Evolutionary conservation across 1,140 invertebrate species (phyloP), one percentile per base, ranked within the genome.

Genomic region (Heliothis subflexa): DNA sequence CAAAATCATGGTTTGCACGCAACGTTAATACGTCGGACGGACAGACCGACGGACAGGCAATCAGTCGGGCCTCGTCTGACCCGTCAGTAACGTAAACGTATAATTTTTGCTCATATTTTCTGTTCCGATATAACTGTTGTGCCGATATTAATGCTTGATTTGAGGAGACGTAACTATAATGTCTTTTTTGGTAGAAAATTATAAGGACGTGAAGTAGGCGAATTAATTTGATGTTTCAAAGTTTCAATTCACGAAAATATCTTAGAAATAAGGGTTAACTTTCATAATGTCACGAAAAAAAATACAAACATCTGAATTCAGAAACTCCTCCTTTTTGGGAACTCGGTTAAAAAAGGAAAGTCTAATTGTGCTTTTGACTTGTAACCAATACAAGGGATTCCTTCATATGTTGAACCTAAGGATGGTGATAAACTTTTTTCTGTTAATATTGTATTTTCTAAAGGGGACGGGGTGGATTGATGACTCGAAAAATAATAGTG

Each of bases 1-100:
- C 66, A 71, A 78, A 78, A 72, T 71, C 66, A 70, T 54, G 45
- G 77, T 55, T 55, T 33, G 66, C 74, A 77, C 79, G 79, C 79
- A 77, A 80, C 62, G 66, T 64, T 74, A 66, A 73, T 78, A 64
- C 70, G 25, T 78, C 76, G 59, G 76, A 66, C 40, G 33, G 54
- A 45, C 78, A 40, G 70, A 71, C 79, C 52, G 81, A 88, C 81
- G 73, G 86, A 88, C 86, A 86, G 83, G 83, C 81, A 86, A 88
- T 88, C 86, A 83, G 79, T 73, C 81, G 66, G 40, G 54, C 5
- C 54, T 50, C 81, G 81, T 79, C 68, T 11, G 18, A 59, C 18
- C 59, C 59, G 73, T 82, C 80, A 72, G 54, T 33, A 18, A 66
- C 72, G 73, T 13, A 18, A 68, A 68, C 64, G 55, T 81, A 71